phyloP scores from a whole-genome alignment of 2,888 invertebrate species.

The Chloromyia formosa region DNA sequence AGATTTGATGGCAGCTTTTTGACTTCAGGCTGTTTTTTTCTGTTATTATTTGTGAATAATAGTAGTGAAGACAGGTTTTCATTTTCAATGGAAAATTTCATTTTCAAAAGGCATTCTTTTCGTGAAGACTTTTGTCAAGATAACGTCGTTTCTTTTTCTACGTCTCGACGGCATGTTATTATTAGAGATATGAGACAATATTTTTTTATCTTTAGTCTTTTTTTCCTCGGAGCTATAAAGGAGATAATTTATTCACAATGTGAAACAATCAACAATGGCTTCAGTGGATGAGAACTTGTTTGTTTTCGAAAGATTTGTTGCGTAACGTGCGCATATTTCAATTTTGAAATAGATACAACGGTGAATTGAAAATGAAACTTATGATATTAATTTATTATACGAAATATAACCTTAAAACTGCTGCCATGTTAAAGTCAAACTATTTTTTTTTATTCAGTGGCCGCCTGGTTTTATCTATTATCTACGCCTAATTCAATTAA shows the following conservation, averaged over 20 bases:
- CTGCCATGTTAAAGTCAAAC: neutral
- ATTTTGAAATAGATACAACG: neutral
- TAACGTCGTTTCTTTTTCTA: neutral
- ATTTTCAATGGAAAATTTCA: constrained; percentile 12
- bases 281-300: constrained; percentile 10
- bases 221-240: neutral
- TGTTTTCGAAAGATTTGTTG: neutral
- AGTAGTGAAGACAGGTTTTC: neutral
- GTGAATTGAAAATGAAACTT: neutral
- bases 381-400: neutral
- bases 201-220: neutral
- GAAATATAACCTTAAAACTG: neutral
- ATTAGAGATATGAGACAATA: constrained; percentile 1
- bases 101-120: neutral
- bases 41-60: neutral
- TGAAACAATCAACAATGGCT: constrained; percentile 13
- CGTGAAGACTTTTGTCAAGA: neutral
- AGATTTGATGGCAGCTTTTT: neutral
- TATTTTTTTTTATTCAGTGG: neutral
- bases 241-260: constrained; percentile 5
- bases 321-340: neutral
- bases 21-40: neutral
- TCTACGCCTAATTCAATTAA: too few species aligned
- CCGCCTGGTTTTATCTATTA: neutral
- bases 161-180: neutral